These are phyloP conservation scores for Sylvia borin DNA, from an alignment of 2,797 vertebrate genomes.

Conservation along the genomic window DNA sequence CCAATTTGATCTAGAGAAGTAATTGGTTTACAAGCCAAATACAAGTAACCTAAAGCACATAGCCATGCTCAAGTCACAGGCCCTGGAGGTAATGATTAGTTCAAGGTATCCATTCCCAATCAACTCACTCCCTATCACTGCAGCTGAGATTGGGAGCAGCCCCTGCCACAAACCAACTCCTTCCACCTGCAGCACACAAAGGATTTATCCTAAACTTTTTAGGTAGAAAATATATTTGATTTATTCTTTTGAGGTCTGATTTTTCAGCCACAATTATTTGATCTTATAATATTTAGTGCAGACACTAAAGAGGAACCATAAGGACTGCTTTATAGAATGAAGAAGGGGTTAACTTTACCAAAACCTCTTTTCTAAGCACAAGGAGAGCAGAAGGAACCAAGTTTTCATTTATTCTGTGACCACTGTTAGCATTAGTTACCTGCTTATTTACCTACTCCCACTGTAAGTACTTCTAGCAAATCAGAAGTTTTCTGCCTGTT, in stretches of 20 bases:
- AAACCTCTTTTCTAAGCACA: background rate
- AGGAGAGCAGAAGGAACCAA: background rate
- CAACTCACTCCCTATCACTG: background rate
- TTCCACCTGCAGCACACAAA: background rate
- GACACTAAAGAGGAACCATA: background rate
- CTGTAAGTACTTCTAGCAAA: background rate
- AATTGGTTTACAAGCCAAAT: background rate
- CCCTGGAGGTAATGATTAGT: background rate
- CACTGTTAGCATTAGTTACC: background rate
- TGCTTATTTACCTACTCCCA: background rate
- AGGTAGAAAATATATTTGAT: background rate
- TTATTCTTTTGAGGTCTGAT: constrained; percentile 16
- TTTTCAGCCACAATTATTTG: constrained; percentile 22
- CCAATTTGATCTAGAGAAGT: background rate
- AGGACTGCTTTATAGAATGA: background rate
- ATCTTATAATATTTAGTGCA: background rate
- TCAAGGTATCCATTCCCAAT: rapidly evolving
- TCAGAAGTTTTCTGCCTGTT: background rate
- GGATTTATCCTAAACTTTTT: background rate
- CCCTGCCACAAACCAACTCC: background rate
- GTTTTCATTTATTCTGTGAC: background rate
- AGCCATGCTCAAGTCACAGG: background rate
- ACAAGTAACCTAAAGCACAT: background rate
- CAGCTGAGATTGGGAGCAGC: background rate
- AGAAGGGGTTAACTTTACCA: background rate